Evolutionary conservation across 53 echinoderm and acorn worm genomes (phyloP).

Genomic region (Temnopleurus reevesii): DNA sequence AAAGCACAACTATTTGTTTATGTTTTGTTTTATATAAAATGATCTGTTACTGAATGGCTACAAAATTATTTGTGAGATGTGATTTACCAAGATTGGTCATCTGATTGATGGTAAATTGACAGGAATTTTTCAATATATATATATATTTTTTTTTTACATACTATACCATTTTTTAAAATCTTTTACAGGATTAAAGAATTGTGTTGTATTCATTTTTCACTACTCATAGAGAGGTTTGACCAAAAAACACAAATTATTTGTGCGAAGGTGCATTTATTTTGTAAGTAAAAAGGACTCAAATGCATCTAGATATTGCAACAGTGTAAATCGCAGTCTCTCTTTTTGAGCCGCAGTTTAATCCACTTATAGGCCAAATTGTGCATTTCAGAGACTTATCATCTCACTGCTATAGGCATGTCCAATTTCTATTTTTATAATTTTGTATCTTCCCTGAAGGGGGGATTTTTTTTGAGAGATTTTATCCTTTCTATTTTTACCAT

Average conservation of each 20-base stretch:
- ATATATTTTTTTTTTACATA: too few species aligned
- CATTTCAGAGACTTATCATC: conserved; percentile 7
- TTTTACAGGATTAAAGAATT: too few species aligned
- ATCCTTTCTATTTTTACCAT: background rate
- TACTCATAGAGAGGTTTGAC: background rate
- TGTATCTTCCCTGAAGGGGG: background rate
- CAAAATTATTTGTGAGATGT: too few species aligned
- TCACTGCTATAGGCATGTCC: background rate
- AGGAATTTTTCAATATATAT: too few species aligned
- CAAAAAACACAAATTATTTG: background rate
- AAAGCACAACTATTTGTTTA: too few species aligned
- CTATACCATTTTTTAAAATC: too few species aligned
- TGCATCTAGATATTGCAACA: background rate
- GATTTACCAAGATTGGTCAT: too few species aligned
- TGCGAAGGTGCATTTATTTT: background rate
- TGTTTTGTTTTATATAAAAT: too few species aligned
- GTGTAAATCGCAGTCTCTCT: background rate
- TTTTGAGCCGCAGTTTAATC: background rate
- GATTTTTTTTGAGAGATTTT: background rate
- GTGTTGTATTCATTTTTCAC: too few species aligned
- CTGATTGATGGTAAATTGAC: too few species aligned
- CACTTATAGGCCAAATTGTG: conserved; percentile 23
- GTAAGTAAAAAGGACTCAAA: too few species aligned
- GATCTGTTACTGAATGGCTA: too few species aligned
- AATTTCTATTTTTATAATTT: background rate